phyloP scores from a whole-genome alignment of 53 echinoderm and acorn worm genomes.

The Henricia sp. region DNA sequence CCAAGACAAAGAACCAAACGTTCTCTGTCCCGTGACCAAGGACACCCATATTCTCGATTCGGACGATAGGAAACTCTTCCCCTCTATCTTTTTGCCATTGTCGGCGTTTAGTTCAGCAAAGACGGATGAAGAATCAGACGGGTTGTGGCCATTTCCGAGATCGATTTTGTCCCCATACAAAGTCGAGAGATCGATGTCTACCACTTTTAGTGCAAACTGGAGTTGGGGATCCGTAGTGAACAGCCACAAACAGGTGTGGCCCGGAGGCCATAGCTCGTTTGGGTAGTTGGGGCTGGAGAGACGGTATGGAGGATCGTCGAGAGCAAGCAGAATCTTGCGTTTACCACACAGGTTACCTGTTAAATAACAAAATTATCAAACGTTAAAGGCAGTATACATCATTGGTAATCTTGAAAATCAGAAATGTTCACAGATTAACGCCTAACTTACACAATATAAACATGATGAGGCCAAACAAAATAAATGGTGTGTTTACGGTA shows the following conservation, averaged over 20 bases:
- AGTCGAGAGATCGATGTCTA: background rate
- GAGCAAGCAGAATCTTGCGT: slow-evolving; percentile 5
- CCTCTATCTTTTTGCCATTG: background rate
- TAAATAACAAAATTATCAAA: background rate
- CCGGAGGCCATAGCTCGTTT: background rate
- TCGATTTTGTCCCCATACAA: background rate
- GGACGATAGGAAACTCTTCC: slow-evolving; percentile 17
- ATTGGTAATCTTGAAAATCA: too few relatives aligned
- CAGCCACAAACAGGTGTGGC: slow-evolving; percentile 36
- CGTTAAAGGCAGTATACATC: too few relatives aligned
- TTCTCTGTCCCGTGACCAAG: background rate
- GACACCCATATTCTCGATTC: slow-evolving; percentile 27
- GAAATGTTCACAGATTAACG: too few relatives aligned
- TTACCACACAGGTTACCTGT: slow-evolving; percentile 41
- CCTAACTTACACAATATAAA: too few relatives aligned
- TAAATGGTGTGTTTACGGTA: too few relatives aligned
- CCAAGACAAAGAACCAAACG: background rate
- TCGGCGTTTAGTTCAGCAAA: background rate
- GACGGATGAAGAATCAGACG: background rate
- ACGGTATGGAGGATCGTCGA: background rate
- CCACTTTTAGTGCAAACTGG: slow-evolving; percentile 22
- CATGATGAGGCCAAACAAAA: too few relatives aligned
- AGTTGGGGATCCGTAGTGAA: slow-evolving; percentile 12
- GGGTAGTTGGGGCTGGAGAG: background rate
- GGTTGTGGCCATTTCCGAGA: slow-evolving; percentile 40